Conservation (phyloP, 2,113 vertebrate species). For the Stegostoma tigrinum region DNA sequence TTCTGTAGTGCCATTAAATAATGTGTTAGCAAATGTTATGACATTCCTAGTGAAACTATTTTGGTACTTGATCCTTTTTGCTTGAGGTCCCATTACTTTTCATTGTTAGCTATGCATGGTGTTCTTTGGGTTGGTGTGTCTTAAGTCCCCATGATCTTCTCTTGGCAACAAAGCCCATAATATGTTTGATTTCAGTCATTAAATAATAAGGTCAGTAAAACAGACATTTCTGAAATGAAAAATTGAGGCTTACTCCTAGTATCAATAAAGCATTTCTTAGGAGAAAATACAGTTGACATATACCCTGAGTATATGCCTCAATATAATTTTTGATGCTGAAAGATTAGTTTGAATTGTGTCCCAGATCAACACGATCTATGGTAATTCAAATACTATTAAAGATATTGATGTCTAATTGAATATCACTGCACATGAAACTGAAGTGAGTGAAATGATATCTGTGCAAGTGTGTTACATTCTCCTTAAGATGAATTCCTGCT, state of each 20-base stretch:
- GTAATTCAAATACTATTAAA: neutral
- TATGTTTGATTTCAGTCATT: neutral
- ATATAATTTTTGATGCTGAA: neutral
- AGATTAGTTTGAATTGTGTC: neutral
- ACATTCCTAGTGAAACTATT: neutral
- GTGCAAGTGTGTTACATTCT: neutral
- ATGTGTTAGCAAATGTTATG: neutral
- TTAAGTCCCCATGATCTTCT: neutral
- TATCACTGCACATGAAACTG: neutral
- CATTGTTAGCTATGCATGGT: too few relatives aligned
- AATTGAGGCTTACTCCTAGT: neutral
- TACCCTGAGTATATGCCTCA: neutral
- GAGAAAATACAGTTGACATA: neutral
- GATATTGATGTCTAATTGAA: neutral
- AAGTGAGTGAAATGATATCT: neutral
- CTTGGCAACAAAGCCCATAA: neutral
- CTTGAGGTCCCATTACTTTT: neutral
- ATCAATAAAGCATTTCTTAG: neutral
- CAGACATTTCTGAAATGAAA: neutral
- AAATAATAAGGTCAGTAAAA: neutral
- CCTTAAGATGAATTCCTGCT: neutral
- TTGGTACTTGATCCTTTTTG: neutral
- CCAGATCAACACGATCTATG: neutral
- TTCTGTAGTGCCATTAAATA: neutral
- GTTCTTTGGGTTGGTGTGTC: neutral